Conservation (phyloP, 2,113 vertebrate species). For the western clawed frog (Xenopus tropicalis) region DNA sequence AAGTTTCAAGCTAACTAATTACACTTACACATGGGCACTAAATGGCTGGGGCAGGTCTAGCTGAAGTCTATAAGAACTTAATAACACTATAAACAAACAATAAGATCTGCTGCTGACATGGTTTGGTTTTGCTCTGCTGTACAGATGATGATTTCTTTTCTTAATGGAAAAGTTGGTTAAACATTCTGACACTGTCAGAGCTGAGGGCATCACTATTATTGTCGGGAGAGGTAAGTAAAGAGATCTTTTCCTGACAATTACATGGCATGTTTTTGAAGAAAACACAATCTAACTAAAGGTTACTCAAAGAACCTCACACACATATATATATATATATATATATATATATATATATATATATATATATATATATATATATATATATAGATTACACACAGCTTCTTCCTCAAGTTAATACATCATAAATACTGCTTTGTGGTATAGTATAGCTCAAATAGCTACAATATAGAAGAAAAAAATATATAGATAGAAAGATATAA, state of each 20-base stretch:
- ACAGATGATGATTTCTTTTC: conserved; percentile 1
- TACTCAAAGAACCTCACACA: background rate
- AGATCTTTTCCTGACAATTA: background rate
- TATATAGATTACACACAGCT: too few relatives aligned
- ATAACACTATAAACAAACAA: conserved; percentile 18
- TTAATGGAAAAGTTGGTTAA: conserved; percentile 6
- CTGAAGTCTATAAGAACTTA: conserved; percentile 9
- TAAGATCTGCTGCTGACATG: background rate
- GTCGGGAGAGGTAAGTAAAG: background rate
- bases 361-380: too few relatives aligned
- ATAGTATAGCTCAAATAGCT: too few relatives aligned
- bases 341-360: too few relatives aligned
- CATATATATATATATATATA: too few relatives aligned
- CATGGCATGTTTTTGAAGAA: background rate
- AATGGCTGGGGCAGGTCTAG: background rate
- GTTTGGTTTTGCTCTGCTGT: conserved; percentile 2
- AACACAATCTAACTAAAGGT: background rate
- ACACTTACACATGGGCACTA: background rate
- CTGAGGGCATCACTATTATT: background rate
- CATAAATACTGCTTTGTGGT: too few relatives aligned
- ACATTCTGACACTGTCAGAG: background rate
- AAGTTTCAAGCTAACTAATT: conserved; percentile 1
- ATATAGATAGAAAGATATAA: too few relatives aligned
- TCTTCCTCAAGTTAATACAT: too few relatives aligned
- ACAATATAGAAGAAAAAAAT: too few relatives aligned